Percentiles rank a stretch among this genome's conserved stretches.
Evolutionary conservation across 2,888 invertebrate species (phyloP).

Genomic region (Tyria jacobaeae): DNA sequence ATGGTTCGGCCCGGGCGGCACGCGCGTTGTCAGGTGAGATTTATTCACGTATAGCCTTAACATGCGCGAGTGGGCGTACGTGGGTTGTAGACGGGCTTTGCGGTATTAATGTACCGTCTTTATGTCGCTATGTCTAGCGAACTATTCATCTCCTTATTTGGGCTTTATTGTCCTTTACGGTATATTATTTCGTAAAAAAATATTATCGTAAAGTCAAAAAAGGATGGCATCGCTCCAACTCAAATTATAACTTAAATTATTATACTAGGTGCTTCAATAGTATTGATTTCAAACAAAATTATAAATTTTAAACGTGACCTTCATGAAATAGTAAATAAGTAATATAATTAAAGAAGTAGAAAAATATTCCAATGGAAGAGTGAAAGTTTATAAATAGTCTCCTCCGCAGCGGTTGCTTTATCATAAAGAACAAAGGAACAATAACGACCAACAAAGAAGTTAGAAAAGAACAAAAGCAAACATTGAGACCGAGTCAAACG

Average conservation of each 20-base stretch:
- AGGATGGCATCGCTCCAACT: conserved; percentile 28
- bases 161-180: conserved; percentile 64
- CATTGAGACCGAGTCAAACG: conserved; percentile 69
- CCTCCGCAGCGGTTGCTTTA: conserved; percentile 64
- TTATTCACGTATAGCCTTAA: conserved; percentile 70
- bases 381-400: conserved; percentile 77
- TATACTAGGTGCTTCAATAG: no score
- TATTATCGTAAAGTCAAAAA: conserved; percentile 54
- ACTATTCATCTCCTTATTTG: conserved; percentile 66
- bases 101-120: conserved; percentile 63
- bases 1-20: conserved; percentile 33
- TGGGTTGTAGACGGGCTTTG: conserved; percentile 67
- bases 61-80: conserved; percentile 72
- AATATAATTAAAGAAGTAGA: conserved; percentile 50
- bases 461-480: conserved; percentile 80
- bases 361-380: conserved; percentile 66
- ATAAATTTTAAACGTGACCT: conserved; percentile 44
- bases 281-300: conserved; percentile 16
- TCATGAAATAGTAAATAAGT: conserved; percentile 45
- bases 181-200: conserved; percentile 56
- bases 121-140: conserved; percentile 64
- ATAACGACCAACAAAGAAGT: conserved; percentile 78
- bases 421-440: conserved; percentile 78
- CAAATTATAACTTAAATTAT: background rate
- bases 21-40: conserved; percentile 72